A percentile compares a stretch with the other conserved stretches of the same genome.
phyloP scores from a whole-genome alignment of 2,113 vertebrate species.

The Sceloporus undulatus region DNA sequence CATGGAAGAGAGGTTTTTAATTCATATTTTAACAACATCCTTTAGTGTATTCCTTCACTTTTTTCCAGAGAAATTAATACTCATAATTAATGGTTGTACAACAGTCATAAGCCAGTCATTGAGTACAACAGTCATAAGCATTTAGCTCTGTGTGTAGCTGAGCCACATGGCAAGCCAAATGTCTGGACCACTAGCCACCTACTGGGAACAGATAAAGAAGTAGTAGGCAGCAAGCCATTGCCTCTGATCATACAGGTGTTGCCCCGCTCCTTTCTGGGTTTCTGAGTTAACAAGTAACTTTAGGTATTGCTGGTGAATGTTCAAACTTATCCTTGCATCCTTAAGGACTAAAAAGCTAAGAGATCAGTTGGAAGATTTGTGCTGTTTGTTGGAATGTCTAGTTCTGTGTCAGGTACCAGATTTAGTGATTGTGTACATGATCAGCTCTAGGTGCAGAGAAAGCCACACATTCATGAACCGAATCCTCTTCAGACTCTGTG shows the following conservation, averaged over 20 bases:
- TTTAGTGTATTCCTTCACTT: too few species aligned
- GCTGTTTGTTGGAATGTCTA: background rate
- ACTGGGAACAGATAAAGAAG: background rate
- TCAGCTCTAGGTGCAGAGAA: background rate
- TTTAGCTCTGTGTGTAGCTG: too few species aligned
- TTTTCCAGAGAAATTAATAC: too few species aligned
- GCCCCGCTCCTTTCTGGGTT: background rate
- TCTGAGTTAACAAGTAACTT: background rate
- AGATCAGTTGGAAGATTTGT: background rate
- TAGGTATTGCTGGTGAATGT: background rate
- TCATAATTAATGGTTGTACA: too few species aligned
- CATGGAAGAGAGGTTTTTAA: too few species aligned
- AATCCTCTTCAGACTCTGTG: background rate
- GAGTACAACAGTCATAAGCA: too few species aligned
- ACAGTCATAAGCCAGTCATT: too few species aligned
- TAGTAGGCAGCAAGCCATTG: background rate
- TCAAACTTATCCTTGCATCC: background rate
- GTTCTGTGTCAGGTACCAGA: background rate
- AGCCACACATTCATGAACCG: background rate
- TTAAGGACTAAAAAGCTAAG: background rate
- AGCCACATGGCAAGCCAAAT: too few species aligned
- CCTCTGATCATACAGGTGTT: background rate
- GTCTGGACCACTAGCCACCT: background rate
- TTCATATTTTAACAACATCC: too few species aligned
- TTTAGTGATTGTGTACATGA: background rate